phyloP scores from a whole-genome alignment of 2,888 invertebrate species.

The Sisyra nigra region DNA sequence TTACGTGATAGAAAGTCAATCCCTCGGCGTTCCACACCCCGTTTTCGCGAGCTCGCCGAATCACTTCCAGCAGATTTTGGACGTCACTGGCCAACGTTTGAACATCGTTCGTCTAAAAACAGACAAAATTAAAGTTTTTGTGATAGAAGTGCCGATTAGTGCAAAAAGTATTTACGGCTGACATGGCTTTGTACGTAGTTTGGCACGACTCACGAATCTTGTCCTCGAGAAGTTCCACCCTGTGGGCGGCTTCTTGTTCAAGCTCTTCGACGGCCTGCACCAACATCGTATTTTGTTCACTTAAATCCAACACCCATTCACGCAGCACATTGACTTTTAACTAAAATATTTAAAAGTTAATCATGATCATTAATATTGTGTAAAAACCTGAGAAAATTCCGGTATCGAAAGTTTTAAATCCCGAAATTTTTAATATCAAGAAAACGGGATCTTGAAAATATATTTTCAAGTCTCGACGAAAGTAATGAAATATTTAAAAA shows the following conservation, averaged over 20 bases:
- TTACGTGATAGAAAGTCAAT: constrained; percentile 28
- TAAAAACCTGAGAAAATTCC: too few species aligned
- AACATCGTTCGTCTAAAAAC: too few species aligned
- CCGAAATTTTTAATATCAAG: too few species aligned
- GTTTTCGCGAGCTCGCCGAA: constrained; percentile 26
- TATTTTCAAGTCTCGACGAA: too few species aligned
- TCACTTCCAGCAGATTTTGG: constrained; percentile 27
- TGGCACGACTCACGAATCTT: constrained; percentile 25
- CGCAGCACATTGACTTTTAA: constrained; percentile 43
- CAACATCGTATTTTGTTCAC: constrained; percentile 49
- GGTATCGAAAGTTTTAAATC: too few species aligned
- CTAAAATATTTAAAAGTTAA: too few species aligned
- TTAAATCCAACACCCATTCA: constrained; percentile 49
- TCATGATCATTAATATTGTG: constrained; percentile 2
- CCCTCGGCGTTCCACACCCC: constrained; percentile 25
- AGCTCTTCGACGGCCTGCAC: constrained; percentile 48
- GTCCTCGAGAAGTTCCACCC: constrained; percentile 36
- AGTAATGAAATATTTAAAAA: too few species aligned
- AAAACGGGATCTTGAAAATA: too few species aligned
- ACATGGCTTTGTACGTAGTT: constrained; percentile 2
- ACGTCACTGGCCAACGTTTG: constrained; percentile 19
- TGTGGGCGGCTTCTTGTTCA: constrained; percentile 43
- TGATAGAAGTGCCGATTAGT: too few species aligned
- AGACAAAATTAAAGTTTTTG: too few species aligned
- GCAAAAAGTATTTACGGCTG: not conserved